These are phyloP conservation scores for Lethenteron reissneri DNA, from an alignment of 2,113 vertebrate species.

Conservation along the genomic window DNA sequence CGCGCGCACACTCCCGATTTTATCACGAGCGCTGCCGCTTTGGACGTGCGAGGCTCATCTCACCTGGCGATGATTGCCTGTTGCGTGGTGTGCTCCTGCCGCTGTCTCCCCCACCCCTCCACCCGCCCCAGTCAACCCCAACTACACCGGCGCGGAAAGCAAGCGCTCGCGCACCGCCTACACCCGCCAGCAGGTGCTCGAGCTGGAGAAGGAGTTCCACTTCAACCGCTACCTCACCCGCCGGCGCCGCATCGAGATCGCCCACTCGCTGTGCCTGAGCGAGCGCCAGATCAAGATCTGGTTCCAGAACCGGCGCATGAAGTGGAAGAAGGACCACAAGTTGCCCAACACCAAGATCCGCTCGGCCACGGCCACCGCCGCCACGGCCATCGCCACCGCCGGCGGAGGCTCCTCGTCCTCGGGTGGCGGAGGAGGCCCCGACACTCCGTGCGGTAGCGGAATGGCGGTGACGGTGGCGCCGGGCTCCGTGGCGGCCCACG, in stretches of 20 bases:
- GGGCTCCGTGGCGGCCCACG: no score
- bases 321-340: conserved; percentile 7
- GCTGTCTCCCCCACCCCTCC: background rate
- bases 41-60: background rate
- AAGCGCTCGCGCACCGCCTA: conserved; percentile 2
- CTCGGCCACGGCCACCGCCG: background rate
- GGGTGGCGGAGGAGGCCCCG: no score
- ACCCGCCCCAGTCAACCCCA: background rate
- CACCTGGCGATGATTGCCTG: background rate
- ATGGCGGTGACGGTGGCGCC: no score
- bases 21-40: background rate
- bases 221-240: conserved; percentile 6
- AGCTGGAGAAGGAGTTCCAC: conserved; percentile 3
- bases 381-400: background rate
- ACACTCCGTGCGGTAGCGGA: no score
- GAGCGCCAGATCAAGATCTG: conserved; percentile 6
- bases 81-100: background rate
- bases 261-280: conserved; percentile 4
- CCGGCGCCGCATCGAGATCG: conserved; percentile 4
- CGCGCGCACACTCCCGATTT: background rate
- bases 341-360: conserved; percentile 5
- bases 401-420: no score
- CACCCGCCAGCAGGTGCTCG: conserved; percentile 5
- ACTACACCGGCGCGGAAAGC: conserved; percentile 4
- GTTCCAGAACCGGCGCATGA: conserved; percentile 5